phyloP scores from a whole-genome alignment of 2,797 vertebrate species.

The Acanthopagrus latus region DNA sequence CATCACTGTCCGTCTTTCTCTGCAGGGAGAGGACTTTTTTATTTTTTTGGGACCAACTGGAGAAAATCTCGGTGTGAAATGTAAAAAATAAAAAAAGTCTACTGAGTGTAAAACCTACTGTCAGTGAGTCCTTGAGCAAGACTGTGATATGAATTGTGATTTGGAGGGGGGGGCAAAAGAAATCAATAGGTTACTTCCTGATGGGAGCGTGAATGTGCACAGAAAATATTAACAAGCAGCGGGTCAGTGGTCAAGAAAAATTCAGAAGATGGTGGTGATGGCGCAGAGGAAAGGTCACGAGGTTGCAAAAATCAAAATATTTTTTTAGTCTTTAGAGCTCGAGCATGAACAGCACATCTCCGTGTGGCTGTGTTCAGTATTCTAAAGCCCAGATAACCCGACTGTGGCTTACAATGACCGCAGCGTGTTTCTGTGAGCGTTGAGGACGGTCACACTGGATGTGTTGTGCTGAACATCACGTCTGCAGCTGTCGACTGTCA shows the following conservation, averaged over 20 bases:
- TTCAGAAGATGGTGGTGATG: slow-evolving; percentile 2
- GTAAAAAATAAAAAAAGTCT: not conserved
- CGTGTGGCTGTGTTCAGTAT: too few species aligned
- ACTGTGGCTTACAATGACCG: not conserved
- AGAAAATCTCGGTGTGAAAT: slow-evolving; percentile 8
- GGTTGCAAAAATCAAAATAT: slow-evolving; percentile 6
- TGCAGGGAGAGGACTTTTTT: too few species aligned
- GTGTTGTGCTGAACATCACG: slow-evolving; percentile 2
- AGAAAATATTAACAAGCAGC: slow-evolving; percentile 35
- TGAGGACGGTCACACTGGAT: not conserved
- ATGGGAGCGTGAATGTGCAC: slow-evolving; percentile 7
- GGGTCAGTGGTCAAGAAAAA: slow-evolving; percentile 22
- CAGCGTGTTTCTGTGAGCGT: slow-evolving; percentile 1
- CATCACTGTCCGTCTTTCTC: not conserved
- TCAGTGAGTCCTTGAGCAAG: slow-evolving; percentile 22
- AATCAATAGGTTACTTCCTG: slow-evolving; percentile 51
- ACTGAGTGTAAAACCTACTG: not conserved
- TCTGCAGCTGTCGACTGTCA: slow-evolving; percentile 1
- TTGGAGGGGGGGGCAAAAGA: not conserved
- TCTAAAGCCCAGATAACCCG: too few species aligned
- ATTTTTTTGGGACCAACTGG: not conserved
- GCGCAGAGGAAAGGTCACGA: not conserved
- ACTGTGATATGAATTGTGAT: slow-evolving; percentile 26
- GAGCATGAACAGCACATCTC: not conserved
- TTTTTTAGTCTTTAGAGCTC: not conserved